Base-by-base conservation (phyloP, 2,797 vertebrate genomes). In the Sebastes miniatus region DNA sequence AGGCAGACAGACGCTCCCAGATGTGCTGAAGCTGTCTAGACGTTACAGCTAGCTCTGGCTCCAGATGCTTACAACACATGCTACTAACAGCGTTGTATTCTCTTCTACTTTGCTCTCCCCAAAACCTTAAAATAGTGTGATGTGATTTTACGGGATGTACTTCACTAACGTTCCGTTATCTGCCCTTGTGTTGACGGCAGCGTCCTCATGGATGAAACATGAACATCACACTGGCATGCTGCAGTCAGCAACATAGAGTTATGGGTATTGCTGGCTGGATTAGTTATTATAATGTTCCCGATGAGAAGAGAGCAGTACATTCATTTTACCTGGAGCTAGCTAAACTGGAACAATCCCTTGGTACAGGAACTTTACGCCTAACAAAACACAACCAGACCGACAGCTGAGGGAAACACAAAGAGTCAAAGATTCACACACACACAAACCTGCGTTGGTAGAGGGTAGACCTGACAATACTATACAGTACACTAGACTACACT, bases 191-290 rank as follows among this genome's bases (percentile, higher is more conserved):
- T 16, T 25, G 62, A 12, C 24, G 20, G 11, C 12, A 56, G 22
- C 4, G 13, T 20, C 10, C 34, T 22, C 52, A 8, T 13, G 18
- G 18, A 25, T 9, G 2, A 27, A 29, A 16, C 13, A 9, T 13
- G 16, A 29, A 16, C 18, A 9, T 18, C 3, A 27, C 14, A 4
- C 22, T 14, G 31, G 4, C 18, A 56, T 20, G 3, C 12, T 3
- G 6, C 32, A 43, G 1, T 16, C 29, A 25, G 14, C 7, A 18
- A 13, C 3, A 29, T 3, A 8, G 7, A 10, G 24, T 13, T 1
- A 3, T 1, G 2, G 5, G 36, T 0, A 9, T 5, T n/a, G 3
- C 20, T 24, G 32, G 4, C 5, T 29, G 20, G 1, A 3, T 52
- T 24, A 10, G n/a, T 70, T 57, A 1, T 6, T 4, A 14, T 16